Evolutionary conservation across 2,888 invertebrate species (phyloP), one percentile per base, ranked within the genome.

Genomic region (Mythimna pallens): DNA sequence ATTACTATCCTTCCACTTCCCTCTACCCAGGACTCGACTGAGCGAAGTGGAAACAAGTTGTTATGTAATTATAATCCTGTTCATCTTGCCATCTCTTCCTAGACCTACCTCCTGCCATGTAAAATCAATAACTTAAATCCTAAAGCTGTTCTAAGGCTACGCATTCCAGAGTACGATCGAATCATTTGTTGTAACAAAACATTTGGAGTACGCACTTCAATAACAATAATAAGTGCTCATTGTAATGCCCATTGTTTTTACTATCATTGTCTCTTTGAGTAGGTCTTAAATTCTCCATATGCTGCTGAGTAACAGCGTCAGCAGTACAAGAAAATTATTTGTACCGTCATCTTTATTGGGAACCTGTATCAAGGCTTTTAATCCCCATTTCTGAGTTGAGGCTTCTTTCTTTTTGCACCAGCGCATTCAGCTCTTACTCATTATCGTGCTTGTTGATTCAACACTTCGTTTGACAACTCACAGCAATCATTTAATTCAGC

Each of bases 201-300:
- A 68, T 73, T 64, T 63, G 22, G 52, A 66, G 64, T 50, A 54
- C n/a, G 47, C 43, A 62, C 65, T 73, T 63, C 36, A 61, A 65
- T 80, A 80, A 70, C 68, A 81, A 70, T 63, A 43, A 43, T 70
- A 75, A 75, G 47, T 73, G 30, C 43, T 25, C n/a, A 80, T 52
- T 64, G 64, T 43, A 17, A 14, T 50, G 30, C 14, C 43, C n/a
- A 73, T 71, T 79, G 72, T 80, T 63, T 50, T 61, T 52, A 47
- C 54, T 59, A 65, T 65, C 40, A 65, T 65, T 67, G 64, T 65
- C 20, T 65, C 43, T 68, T 0, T 58, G 40, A 58, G 25, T 58
- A 12, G 64, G 40, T 66, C n/a, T 65, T 17, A 59, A 34, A 34
- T 59, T 63, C 64, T 64, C 22, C n/a, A 65, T 72, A 59, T 36